Evolutionary conservation across 1,140 invertebrate genomes (phyloP).

Genomic region (Campoletis sonorensis): DNA sequence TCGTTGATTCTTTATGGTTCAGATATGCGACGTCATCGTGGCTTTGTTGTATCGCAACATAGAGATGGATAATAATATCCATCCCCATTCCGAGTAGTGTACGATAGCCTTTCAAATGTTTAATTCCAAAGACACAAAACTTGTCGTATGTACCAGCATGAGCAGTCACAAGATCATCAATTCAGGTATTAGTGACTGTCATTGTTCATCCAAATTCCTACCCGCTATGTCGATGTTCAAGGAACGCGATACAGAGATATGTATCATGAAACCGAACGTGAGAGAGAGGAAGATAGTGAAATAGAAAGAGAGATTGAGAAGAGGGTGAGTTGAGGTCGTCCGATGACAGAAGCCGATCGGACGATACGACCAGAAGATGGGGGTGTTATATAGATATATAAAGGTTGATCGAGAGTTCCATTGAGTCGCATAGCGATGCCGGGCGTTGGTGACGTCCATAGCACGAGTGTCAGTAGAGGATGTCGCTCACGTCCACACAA

Average conservation of each 20-base stretch:
- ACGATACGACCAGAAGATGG: neutral
- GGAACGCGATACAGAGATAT: slow-evolving; percentile 14
- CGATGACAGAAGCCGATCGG: slow-evolving; percentile 27
- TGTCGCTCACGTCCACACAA: slow-evolving; percentile 15
- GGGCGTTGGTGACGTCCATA: slow-evolving; percentile 59
- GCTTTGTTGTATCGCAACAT: too few species aligned
- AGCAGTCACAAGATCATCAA: neutral
- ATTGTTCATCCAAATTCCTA: slow-evolving; percentile 3
- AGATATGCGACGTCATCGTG: too few species aligned
- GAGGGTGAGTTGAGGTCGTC: slow-evolving; percentile 10
- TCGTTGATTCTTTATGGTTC: too few species aligned
- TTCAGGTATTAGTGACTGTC: slow-evolving; percentile 10
- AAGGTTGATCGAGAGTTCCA: slow-evolving; percentile 52
- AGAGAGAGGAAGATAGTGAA: neutral
- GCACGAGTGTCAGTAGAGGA: slow-evolving; percentile 38
- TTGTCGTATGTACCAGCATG: neutral
- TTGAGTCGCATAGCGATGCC: slow-evolving; percentile 61
- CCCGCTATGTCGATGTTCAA: neutral
- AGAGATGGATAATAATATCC: too few species aligned
- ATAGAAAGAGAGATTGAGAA: neutral
- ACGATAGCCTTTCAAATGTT: too few species aligned
- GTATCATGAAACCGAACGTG: neutral
- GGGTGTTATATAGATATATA: slow-evolving; percentile 17
- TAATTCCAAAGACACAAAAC: neutral
- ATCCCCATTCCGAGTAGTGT: too few species aligned